A percentile compares a stretch with the other conserved stretches of the same genome.
phyloP scores from a whole-genome alignment of 2,888 invertebrate species.

The Torymus tubicola region DNA sequence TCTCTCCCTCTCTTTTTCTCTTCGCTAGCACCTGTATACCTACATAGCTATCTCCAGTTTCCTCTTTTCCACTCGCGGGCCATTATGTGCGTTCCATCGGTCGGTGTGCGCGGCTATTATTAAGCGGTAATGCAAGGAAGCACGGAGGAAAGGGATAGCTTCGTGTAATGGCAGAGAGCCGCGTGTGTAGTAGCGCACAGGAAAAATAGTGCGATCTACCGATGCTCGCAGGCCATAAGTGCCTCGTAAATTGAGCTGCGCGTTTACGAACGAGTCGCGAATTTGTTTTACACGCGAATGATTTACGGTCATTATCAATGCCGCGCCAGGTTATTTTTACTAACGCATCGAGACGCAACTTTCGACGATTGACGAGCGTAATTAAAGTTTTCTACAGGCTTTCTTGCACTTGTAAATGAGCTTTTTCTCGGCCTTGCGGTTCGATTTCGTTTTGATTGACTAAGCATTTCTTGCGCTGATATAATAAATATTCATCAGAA shows the following conservation, averaged over 20 bases:
- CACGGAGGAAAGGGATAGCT: neutral
- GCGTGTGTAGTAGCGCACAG: neutral
- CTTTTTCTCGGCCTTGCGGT: neutral
- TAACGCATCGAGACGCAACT: neutral
- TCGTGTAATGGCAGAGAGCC: neutral
- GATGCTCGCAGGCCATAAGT: neutral
- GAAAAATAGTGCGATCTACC: neutral
- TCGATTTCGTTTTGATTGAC: neutral
- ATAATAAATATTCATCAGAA: neutral
- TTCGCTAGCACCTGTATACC: neutral
- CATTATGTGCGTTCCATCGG: neutral
- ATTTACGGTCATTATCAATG: conserved; percentile 18
- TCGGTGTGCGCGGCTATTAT: neutral
- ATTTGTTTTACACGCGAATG: conserved; percentile 25
- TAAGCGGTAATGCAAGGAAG: conserved; percentile 1
- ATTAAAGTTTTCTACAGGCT: neutral
- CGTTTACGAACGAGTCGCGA: conserved; percentile 18
- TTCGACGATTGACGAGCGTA: conserved; percentile 13
- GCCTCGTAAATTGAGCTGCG: conserved; percentile 1
- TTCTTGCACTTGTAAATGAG: neutral
- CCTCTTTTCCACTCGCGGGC: neutral
- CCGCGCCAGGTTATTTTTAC: neutral
- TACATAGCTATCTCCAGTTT: neutral
- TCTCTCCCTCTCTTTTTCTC: neutral
- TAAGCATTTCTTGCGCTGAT: neutral